Base-by-base conservation (phyloP, 2,888 invertebrate species). In the Electrophaes corylata region DNA sequence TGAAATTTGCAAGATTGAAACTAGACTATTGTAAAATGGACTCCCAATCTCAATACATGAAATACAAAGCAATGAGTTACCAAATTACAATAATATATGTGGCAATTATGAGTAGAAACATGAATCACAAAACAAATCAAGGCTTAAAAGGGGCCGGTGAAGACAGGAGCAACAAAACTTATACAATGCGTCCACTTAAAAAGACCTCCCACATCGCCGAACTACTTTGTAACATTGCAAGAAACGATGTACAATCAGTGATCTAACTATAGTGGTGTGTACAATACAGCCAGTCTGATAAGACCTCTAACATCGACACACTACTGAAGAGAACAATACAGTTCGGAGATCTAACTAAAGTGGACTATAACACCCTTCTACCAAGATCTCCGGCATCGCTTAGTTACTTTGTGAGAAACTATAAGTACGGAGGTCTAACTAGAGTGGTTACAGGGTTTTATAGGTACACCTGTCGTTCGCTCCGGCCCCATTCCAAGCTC, bases 401-500 rank as follows among this genome's bases (percentile, higher is more conserved):
- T 14, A 51, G 35, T 37, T 60, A 11, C 11, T 18, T 12, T 46
- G 18, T 1, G 31, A 33, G 19, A 53, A 26, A 26, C 26, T 6
- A 10, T 29, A 29, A 23, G 19, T 26, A 41, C 26, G 39, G 64
- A 65, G 62, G 60, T 62, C 63, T 58, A 46, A 57, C 35, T 60
- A 55, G 43, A 54, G 35, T 60, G 54, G 54, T 57, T 66, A 65
- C 65, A 63, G 66, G 67, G 64, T 64, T 62, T 60, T 31, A 62
- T 73, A 79, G 75, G 73, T 91, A 90, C 83, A 86, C 90, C 91
- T 92, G 82, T 79, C 84, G 74, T 65, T 78, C 81, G 66, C 80
- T 81, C 83, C 93, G 93, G 88, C 94, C 94, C 90, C 94, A 94
- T 75, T 94, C 95, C 88, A 96, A 94, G 83, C 96, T 96, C 77